phyloP scores from a whole-genome alignment of 2,797 vertebrate genomes.

The Pygocentrus nattereri region DNA sequence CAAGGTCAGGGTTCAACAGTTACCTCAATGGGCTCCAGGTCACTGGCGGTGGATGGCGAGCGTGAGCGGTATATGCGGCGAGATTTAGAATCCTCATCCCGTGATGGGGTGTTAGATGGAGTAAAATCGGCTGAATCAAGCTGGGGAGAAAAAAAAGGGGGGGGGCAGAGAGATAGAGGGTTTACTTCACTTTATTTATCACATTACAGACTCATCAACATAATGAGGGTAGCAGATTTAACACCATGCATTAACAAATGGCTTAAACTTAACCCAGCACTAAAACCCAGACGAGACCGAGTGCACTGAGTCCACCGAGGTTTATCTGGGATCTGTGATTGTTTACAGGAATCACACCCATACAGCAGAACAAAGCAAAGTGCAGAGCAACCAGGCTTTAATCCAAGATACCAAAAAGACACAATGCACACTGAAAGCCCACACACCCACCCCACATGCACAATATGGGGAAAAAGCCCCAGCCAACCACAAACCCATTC shows the following conservation, averaged over 20 bases:
- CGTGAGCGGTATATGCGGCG: conserved; percentile 80
- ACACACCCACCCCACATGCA: conserved; percentile 49
- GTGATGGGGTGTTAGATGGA: conserved; percentile 79
- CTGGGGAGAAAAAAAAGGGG: conserved; percentile 66
- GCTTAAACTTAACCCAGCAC: not conserved
- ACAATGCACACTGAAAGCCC: conserved; percentile 32
- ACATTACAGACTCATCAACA: not conserved
- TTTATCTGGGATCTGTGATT: conserved; percentile 5
- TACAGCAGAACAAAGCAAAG: conserved; percentile 35
- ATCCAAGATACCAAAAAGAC: conserved; percentile 35
- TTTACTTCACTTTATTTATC: not conserved
- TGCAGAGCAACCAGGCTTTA: conserved; percentile 31
- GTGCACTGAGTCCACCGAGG: conserved; percentile 50
- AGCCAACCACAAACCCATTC: conserved; percentile 19
- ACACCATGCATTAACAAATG: conserved; percentile 60
- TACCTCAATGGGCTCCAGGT: conserved; percentile 83
- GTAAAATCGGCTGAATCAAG: conserved; percentile 85
- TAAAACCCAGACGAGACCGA: not conserved
- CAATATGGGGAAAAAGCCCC: conserved; percentile 13
- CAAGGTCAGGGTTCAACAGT: not conserved
- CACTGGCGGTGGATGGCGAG: conserved; percentile 83
- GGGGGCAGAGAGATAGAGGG: not conserved
- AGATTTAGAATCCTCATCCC: conserved; percentile 80
- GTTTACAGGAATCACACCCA: conserved; percentile 33
- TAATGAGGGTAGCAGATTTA: not conserved